Base-by-base conservation (phyloP, 1,140 invertebrate genomes). In the Lethocerus indicus region DNA sequence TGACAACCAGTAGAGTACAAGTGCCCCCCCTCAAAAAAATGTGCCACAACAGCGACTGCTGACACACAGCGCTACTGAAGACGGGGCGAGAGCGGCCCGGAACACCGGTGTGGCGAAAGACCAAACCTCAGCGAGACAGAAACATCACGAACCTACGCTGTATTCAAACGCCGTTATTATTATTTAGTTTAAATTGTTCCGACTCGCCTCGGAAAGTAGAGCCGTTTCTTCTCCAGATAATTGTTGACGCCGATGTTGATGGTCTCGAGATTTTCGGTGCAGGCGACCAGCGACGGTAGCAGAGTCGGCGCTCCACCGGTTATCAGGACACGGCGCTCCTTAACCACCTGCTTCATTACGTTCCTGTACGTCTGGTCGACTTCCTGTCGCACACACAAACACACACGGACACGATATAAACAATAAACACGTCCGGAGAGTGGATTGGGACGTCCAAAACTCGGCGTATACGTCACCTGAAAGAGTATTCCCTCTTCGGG, bases 181-280 rank as follows among this genome's bases (percentile, higher is more conserved):
- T n/a, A n/a, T n/a, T n/a, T n/a, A n/a, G n/a, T n/a, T n/a, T n/a
- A n/a, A n/a, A n/a, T n/a, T n/a, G n/a, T n/a, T n/a, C n/a, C n/a
- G n/a, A n/a, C n/a, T n/a, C n/a, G n/a, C 66, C 76, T 71, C 1
- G 90, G 82, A 62, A 94, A 96, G 61, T 76, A 91, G 1, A 93
- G 66, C 49, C 91, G 72, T 64, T 95, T 94, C 61, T 85, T 88
- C 64, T 95, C 89, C 40, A 95, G 69, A 65, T 95, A 95, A 55
- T 81, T 78, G 59, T 87, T 81, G 13, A 96, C 79, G 16, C 90
- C 90, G 48, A 82, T 82, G 52, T 89, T 83, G 21, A 90, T 81
- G 64, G 74, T 76, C 52, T 88, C 89, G 40, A 94, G 67, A 27
- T 87, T 64, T 52, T 74, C 73, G 46, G 78, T 79, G 21, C 82